phyloP scores from a whole-genome alignment of 2,113 vertebrate species.

The Noctilio leporinus region DNA sequence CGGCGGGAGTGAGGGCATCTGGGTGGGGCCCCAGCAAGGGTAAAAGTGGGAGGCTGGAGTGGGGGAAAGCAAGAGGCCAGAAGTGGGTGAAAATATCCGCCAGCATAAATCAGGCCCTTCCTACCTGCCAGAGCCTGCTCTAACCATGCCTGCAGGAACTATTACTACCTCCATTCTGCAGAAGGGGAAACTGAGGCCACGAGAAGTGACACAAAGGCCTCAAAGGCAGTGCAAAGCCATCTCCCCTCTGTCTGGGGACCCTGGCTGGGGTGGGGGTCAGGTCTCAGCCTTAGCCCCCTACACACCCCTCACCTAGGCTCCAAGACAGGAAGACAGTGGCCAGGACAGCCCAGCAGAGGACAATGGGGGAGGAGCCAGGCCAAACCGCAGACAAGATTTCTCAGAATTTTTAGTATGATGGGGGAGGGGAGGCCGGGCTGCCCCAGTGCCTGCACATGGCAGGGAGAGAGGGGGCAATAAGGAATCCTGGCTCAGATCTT shows the following conservation, averaged over 20 bases:
- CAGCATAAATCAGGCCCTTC: background rate
- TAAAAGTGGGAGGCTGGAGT: background rate
- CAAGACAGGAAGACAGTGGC: slow-evolving; percentile 21
- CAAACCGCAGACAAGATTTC: slow-evolving; percentile 24
- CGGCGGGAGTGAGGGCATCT: background rate
- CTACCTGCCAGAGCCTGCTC: background rate
- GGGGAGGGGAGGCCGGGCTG: background rate
- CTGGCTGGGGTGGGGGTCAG: too few relatives aligned
- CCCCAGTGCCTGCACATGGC: background rate
- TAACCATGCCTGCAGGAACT: background rate
- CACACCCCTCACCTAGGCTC: background rate
- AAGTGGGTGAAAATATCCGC: background rate
- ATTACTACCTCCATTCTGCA: background rate
- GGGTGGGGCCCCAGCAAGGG: background rate
- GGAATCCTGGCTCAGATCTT: background rate
- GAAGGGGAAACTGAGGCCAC: background rate
- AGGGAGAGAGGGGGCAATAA: background rate
- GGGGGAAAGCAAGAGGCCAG: background rate
- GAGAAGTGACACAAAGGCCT: background rate
- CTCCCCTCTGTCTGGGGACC: background rate
- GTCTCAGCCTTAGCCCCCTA: background rate
- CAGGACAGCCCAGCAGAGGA: background rate
- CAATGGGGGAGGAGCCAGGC: background rate
- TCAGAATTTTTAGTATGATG: slow-evolving; percentile 44
- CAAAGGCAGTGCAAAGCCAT: background rate